Conservation (phyloP, 2,113 vertebrate species). For the Caracal caracal region DNA sequence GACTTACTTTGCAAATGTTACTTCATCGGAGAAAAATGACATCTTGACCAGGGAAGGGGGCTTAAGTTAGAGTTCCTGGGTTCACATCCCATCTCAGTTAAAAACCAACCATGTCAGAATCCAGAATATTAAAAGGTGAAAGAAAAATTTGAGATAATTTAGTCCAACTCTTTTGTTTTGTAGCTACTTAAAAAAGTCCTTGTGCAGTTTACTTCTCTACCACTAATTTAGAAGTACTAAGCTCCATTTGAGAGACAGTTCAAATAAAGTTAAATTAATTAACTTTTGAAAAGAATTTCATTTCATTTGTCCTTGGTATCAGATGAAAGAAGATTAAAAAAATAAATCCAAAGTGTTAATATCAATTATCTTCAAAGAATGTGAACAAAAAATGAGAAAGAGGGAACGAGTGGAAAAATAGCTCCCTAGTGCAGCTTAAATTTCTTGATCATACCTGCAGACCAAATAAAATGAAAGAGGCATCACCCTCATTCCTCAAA, state of each 20-base stretch:
- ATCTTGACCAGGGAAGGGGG: slow-evolving; percentile 25
- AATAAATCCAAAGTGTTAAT: slow-evolving; percentile 59
- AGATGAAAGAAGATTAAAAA: slow-evolving; percentile 59
- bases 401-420: slow-evolving; percentile 37
- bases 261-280: slow-evolving; percentile 61
- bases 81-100: slow-evolving; percentile 12
- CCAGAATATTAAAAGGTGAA: not conserved
- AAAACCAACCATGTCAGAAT: not conserved
- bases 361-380: slow-evolving; percentile 63
- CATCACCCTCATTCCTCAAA: slow-evolving; percentile 43
- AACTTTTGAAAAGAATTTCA: slow-evolving; percentile 55
- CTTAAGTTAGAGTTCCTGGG: slow-evolving; percentile 47
- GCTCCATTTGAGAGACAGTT: slow-evolving; percentile 37
- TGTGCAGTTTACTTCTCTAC: not conserved
- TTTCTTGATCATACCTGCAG: slow-evolving; percentile 58
- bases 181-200: not conserved
- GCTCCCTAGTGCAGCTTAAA: slow-evolving; percentile 48
- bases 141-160: not conserved
- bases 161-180: slow-evolving; percentile 6
- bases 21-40: slow-evolving; percentile 63
- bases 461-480: slow-evolving; percentile 53
- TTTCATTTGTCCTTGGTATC: slow-evolving; percentile 63
- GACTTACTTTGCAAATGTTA: slow-evolving; percentile 59
- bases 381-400: slow-evolving; percentile 28
- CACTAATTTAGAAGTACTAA: slow-evolving; percentile 37